Base-by-base conservation (phyloP, 2,113 vertebrate genomes). In the Campylomormyrus tamandua region DNA sequence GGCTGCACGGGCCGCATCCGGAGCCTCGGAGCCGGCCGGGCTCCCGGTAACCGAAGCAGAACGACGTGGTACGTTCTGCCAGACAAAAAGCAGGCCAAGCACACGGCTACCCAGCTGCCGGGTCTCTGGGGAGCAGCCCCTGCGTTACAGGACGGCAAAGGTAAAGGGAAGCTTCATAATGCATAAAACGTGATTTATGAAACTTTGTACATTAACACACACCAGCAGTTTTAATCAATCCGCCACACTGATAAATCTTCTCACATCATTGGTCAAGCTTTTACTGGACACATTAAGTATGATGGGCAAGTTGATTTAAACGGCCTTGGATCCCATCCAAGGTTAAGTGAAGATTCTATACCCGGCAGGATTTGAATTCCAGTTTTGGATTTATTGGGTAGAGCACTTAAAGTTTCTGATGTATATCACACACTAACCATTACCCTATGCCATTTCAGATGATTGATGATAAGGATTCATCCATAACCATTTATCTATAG, bases 311-410 rank as follows among this genome's bases (percentile, higher is more conserved):
- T 93, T 91, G 92, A 93, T 94, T 95, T 91, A 94, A 94, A 89
- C 49, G 91, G 91, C 91, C 93, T 94, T 95, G 94, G 94, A 95
- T 93, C 92, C 90, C 92, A 91, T 93, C 93, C 96, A 96, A 95
- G 95, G 95, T 95, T 96, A 96, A 96, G 95, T 95, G 95, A 92
- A 93, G 93, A 95, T 95, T 93, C 93, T 92, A 93, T 94, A 95
- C 96, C 94, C 91, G 94, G 95, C 95, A 95, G 92, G 92, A 93
- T 92, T 90, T 87, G 90, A 93, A 93, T 94, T 91, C 92, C 91
- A 91, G 92, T 95, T 95, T 92, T 92, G 94, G 94, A 95, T 94
- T 96, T 95, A 96, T 96, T 95, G 94, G 94, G 92, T 89, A 91
- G 91, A 95, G 95, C 95, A 96, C 95, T 96, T 96, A 95, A 88